phyloP scores from a whole-genome alignment of 1,140 invertebrate species.

The Eufriesea mexicana region DNA sequence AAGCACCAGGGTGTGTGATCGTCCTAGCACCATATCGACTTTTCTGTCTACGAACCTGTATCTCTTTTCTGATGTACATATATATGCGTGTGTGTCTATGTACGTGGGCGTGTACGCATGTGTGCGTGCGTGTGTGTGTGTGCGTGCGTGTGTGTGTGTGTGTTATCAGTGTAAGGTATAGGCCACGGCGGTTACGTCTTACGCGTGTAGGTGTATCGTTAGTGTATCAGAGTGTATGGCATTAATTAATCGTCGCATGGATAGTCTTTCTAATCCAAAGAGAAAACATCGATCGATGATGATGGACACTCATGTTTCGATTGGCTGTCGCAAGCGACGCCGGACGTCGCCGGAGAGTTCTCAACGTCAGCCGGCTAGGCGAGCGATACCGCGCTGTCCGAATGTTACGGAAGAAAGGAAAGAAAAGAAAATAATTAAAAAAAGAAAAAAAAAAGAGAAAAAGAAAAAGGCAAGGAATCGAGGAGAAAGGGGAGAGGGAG shows the following conservation, averaged over 20 bases:
- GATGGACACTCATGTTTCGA: conserved; percentile 34
- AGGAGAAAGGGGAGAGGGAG: neutral
- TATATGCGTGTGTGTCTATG: conserved; percentile 21
- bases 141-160: conserved; percentile 33
- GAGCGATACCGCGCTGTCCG: conserved; percentile 69
- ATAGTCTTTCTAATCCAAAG: conserved; percentile 32
- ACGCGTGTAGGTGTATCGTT: conserved; percentile 24
- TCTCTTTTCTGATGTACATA: conserved; percentile 11
- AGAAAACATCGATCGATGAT: conserved; percentile 35
- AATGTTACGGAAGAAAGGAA: neutral
- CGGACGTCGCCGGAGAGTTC: conserved; percentile 55
- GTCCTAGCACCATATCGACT: conserved; percentile 76
- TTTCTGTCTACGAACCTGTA: conserved; percentile 51
- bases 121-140: conserved; percentile 19
- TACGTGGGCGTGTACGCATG: conserved; percentile 37
- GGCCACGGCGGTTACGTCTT: conserved; percentile 65
- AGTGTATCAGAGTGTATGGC: conserved; percentile 34
- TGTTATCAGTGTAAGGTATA: conserved; percentile 57
- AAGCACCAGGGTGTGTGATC: conserved; percentile 74
- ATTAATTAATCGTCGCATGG: conserved; percentile 49
- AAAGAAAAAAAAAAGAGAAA: neutral
- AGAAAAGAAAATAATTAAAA: neutral
- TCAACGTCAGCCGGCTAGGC: conserved; percentile 78
- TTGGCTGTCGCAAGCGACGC: conserved; percentile 42
- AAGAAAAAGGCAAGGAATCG: neutral